Conservation (phyloP, 2,113 vertebrate species). For the Triplophysa tibetana region DNA sequence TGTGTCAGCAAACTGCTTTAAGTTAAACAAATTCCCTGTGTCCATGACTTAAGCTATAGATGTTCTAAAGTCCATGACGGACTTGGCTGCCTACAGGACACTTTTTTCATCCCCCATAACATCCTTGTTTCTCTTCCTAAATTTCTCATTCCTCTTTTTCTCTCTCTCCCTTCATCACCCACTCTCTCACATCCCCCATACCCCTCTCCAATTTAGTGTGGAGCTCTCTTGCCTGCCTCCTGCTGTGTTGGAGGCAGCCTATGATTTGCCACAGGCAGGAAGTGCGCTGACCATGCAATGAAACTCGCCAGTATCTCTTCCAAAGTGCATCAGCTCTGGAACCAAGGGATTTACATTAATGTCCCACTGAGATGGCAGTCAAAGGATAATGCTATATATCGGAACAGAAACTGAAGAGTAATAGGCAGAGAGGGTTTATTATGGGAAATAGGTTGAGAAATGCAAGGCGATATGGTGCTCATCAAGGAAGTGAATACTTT, state of each 20-base stretch:
- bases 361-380: slow-evolving; percentile 13
- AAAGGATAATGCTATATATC: slow-evolving; percentile 2
- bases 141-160: slow-evolving; percentile 1
- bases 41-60: slow-evolving; percentile 33
- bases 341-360: slow-evolving; percentile 33
- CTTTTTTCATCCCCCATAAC: slow-evolving; percentile 39
- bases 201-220: slow-evolving; percentile 21
- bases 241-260: slow-evolving; percentile 42
- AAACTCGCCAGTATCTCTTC: slow-evolving; percentile 26
- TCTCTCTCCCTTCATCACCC: background rate
- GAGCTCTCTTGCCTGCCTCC: slow-evolving; percentile 35
- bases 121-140: slow-evolving; percentile 30
- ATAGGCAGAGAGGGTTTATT: background rate
- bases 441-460: background rate
- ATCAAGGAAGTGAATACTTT: background rate
- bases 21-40: slow-evolving; percentile 22
- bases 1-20: background rate
- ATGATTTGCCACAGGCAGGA: slow-evolving; percentile 44
- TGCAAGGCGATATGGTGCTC: background rate
- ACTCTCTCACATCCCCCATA: background rate
- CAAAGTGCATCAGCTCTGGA: slow-evolving; percentile 20
- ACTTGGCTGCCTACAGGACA: slow-evolving; percentile 44
- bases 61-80: slow-evolving; percentile 38
- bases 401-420: background rate
- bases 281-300: slow-evolving; percentile 38